These are phyloP conservation scores for Myopa testacea DNA, from an alignment of 2,888 invertebrate species.

Conservation along the genomic window DNA sequence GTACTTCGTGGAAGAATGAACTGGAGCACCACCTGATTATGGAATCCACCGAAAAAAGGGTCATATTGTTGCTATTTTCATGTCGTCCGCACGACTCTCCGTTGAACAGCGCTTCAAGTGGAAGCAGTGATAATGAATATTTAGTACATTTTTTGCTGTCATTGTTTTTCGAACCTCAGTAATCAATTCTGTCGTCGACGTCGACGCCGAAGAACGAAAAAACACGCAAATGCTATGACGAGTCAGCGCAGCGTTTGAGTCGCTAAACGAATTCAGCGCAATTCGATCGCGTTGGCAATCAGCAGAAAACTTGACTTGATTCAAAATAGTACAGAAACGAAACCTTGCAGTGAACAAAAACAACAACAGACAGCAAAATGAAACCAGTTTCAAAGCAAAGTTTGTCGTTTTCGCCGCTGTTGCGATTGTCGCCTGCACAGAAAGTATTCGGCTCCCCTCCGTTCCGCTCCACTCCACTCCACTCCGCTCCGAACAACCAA, in stretches of 20 bases:
- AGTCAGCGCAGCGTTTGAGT: neutral
- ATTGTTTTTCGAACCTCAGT: too few species aligned
- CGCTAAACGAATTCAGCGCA: conserved; percentile 18
- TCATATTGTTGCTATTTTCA: too few species aligned
- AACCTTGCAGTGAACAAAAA: conserved; percentile 13
- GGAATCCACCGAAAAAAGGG: too few species aligned
- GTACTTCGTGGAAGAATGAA: too few species aligned
- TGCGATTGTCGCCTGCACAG: neutral
- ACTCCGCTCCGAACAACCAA: too few species aligned
- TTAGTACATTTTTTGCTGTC: too few species aligned
- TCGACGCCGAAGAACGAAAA: neutral
- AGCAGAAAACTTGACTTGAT: conserved; percentile 16
- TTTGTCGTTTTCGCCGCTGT: neutral
- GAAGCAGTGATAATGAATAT: too few species aligned
- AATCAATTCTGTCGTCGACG: too few species aligned
- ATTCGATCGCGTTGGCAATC: conserved; percentile 34
- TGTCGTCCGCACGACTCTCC: too few species aligned
- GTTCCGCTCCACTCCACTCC: too few species aligned
- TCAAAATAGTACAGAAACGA: neutral
- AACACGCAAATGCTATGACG: neutral
- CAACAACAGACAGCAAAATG: conserved; percentile 31
- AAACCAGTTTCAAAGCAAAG: conserved; percentile 32
- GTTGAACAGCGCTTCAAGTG: too few species aligned
- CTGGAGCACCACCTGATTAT: too few species aligned
- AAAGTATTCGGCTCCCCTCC: neutral